These are phyloP conservation scores for Heterochromis multidens DNA, from an alignment of 2,113 vertebrate genomes.

Conservation along the genomic window DNA sequence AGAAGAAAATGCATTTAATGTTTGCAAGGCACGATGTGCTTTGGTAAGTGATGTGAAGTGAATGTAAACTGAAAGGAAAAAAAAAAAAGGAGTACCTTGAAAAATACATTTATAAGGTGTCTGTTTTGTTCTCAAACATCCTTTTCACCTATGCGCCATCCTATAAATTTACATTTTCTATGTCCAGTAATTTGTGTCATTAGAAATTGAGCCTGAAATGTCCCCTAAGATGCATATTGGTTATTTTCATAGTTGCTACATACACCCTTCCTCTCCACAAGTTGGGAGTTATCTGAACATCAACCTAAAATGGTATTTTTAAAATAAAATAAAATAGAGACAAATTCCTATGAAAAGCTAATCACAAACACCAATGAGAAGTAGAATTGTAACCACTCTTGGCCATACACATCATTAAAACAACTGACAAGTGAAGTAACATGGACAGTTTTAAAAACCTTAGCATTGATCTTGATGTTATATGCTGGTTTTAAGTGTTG, in stretches of 20 bases:
- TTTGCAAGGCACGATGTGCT: not conserved
- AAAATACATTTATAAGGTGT: not conserved
- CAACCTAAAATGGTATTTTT: not conserved
- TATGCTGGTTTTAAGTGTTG: too few species aligned
- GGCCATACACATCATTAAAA: too few species aligned
- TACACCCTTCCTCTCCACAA: not conserved
- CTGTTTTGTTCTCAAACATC: not conserved
- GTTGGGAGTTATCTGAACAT: not conserved
- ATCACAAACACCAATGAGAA: not conserved
- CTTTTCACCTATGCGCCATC: not conserved
- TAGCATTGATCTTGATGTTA: too few species aligned
- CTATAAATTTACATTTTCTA: not conserved
- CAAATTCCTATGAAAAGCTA: not conserved
- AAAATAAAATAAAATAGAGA: not conserved
- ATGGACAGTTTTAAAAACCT: too few species aligned
- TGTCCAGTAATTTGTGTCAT: not conserved
- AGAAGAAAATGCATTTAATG: too few species aligned
- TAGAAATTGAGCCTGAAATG: not conserved
- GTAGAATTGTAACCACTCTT: not conserved
- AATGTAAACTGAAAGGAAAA: not conserved
- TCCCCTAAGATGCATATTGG: not conserved
- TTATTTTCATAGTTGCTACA: not conserved
- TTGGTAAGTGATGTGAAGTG: not conserved
- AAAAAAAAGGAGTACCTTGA: not conserved
- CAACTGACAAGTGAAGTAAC: too few species aligned